Evolutionary conservation across 92 coral and sea anemone genomes (phyloP), one percentile per base, ranked within the genome.

Genomic region (Epizoanthus illoricatus): DNA sequence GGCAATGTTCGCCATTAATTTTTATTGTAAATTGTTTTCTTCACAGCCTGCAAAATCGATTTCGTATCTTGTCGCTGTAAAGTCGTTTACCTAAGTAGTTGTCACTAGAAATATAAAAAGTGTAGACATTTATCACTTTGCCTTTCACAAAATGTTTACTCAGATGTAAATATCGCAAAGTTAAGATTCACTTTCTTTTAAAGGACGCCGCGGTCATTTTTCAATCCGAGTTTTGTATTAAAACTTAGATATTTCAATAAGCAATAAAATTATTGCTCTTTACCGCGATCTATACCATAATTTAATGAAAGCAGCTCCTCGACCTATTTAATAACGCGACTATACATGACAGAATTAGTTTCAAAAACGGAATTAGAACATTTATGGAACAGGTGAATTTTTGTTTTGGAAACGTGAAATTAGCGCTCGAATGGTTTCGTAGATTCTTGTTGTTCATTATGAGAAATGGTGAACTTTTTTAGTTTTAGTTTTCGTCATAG

Each of bases 191-290:
- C 64, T 62, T 19, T 76, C 71, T 40, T 76, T 52, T 19, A 76
- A 76, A 63, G 81, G 52, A 21, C 45, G 81, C 81, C 81, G 81
- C 81, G 57, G 66, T 61, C 8, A 63, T 76, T 76, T 75, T 76
- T 43, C 59, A 62, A 21, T 65, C 56, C 81, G 16, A 61, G n/a
- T 33, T 76, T 60, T 76, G 81, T 60, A 76, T 76, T 40, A 61
- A 76, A 19, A 62, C 71, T 19, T 43, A 61, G 66, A 63, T 62
- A 42, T 60, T 65, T 20, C 81, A 76, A 76, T 76, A 20, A 76
- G 81, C 56, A 62, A 62, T 47, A 43, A 76, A 62, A 62, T 62
- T 61, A 43, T 62, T 76, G 58, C 68, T 76, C 63, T 75, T 42
- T 61, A 60, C 71, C 69, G 73, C 66, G 81, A 76, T 76, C 81